Evolutionary conservation across 2,888 invertebrate species (phyloP).

Genomic region (Zygothrica quintamaculata): DNA sequence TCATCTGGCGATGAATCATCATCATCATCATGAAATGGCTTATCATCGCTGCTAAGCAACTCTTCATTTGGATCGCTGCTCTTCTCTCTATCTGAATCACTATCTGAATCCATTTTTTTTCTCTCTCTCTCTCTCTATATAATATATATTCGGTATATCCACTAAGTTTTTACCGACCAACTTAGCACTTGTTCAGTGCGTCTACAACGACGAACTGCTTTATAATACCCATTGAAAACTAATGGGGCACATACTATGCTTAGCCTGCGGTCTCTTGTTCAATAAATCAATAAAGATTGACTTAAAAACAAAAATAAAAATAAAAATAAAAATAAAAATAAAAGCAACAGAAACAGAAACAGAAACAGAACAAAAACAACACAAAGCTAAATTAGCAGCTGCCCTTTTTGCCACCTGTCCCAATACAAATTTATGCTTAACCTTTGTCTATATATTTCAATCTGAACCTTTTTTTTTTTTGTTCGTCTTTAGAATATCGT

Average conservation of each 20-base stretch:
- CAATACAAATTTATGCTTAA: conserved; percentile 28
- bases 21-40: conserved; percentile 64
- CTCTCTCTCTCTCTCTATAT: too few species aligned
- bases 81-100: conserved; percentile 62
- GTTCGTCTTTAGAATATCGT: too few species aligned
- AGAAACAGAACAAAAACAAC: conserved; percentile 4
- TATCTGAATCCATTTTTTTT: conserved; percentile 63
- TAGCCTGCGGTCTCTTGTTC: conserved; percentile 22
- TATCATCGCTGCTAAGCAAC: conserved; percentile 67
- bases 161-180: not conserved
- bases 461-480: conserved; percentile 2
- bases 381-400: conserved; percentile 42
- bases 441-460: conserved; percentile 5
- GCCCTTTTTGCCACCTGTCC: not conserved
- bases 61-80: conserved; percentile 74
- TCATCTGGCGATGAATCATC: conserved; percentile 46
- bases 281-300: conserved; percentile 75
- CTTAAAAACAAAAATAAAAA: conserved; percentile 48
- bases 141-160: not conserved
- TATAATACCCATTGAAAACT: conserved; percentile 27
- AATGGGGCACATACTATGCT: not conserved
- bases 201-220: conserved; percentile 31
- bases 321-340: not conserved
- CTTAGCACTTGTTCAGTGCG: conserved; percentile 33
- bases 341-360: not conserved